phyloP scores from a whole-genome alignment of 2,888 invertebrate species.

The Mythimna ferrago region DNA sequence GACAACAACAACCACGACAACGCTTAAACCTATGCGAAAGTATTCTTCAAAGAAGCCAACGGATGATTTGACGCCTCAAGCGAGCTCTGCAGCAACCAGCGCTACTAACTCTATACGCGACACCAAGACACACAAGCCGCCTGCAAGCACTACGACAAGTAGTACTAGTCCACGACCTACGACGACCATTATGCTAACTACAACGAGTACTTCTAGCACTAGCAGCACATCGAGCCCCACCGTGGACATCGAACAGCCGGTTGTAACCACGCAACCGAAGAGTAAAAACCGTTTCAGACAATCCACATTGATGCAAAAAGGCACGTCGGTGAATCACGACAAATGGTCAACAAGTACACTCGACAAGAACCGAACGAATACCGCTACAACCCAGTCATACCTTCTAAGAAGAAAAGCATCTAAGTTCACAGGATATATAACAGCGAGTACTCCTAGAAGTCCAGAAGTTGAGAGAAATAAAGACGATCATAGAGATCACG shows the following conservation, averaged over 20 bases:
- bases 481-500: conserved; percentile 72
- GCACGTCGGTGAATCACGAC: conserved; percentile 87
- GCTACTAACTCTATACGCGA: conserved; percentile 65
- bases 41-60: conserved; percentile 71
- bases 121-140: conserved; percentile 61
- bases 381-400: conserved; percentile 63
- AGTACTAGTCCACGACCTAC: conserved; percentile 62
- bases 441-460: conserved; percentile 74
- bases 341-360: conserved; percentile 76
- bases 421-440: conserved; percentile 83
- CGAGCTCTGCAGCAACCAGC: conserved; percentile 78
- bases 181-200: conserved; percentile 42
- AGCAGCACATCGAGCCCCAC: conserved; percentile 50
- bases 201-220: conserved; percentile 33
- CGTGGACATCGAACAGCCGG: conserved; percentile 58
- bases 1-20: conserved; percentile 78
- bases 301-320: conserved; percentile 84
- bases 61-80: conserved; percentile 81
- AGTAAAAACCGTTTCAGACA: conserved; percentile 84
- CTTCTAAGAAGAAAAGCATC: conserved; percentile 82
- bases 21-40: conserved; percentile 69
- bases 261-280: conserved; percentile 71
- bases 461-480: conserved; percentile 69
- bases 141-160: conserved; percentile 64
- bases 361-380: conserved; percentile 71